Evolutionary conservation across 1,140 invertebrate species (phyloP).

Genomic region (Thereuonema tuberculata): DNA sequence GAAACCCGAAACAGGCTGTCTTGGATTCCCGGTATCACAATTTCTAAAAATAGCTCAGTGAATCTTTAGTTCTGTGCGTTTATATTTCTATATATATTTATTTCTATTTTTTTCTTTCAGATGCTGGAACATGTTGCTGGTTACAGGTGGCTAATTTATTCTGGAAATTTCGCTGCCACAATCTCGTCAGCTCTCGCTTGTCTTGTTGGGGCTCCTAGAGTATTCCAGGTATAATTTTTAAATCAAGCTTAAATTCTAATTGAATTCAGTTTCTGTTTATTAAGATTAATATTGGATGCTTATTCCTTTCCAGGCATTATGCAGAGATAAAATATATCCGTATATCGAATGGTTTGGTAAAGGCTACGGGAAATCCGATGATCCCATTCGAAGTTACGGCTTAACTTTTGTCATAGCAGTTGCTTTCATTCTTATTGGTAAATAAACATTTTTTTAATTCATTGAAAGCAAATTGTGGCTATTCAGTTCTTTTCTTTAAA

Average conservation of each 20-base stretch:
- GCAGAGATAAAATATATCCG: constrained; percentile 88
- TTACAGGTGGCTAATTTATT: constrained; percentile 39
- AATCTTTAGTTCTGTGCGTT: no score
- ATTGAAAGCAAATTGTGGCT: no score
- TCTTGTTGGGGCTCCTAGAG: constrained; percentile 42
- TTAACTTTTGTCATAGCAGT: constrained; percentile 77
- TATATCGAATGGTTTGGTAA: constrained; percentile 84
- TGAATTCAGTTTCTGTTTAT: no score
- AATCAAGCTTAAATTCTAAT: no score
- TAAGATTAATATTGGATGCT: no score
- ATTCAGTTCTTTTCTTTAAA: no score
- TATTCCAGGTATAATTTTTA: constrained; percentile 36
- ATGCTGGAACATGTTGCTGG: constrained; percentile 37
- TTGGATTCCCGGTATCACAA: no score
- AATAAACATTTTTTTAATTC: no score
- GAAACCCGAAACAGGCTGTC: no score
- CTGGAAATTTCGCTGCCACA: constrained; percentile 43
- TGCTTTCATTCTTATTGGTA: constrained; percentile 77
- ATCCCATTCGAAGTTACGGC: constrained; percentile 84
- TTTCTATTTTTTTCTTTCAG: constrained; percentile 24
- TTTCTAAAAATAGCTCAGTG: no score
- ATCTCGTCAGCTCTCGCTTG: constrained; percentile 43
- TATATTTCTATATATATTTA: no score
- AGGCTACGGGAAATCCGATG: constrained; percentile 78
- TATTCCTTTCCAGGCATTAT: constrained; percentile 58